Conservation (phyloP, 2,888 invertebrate genomes). For the Apomyelois bistriatella region DNA sequence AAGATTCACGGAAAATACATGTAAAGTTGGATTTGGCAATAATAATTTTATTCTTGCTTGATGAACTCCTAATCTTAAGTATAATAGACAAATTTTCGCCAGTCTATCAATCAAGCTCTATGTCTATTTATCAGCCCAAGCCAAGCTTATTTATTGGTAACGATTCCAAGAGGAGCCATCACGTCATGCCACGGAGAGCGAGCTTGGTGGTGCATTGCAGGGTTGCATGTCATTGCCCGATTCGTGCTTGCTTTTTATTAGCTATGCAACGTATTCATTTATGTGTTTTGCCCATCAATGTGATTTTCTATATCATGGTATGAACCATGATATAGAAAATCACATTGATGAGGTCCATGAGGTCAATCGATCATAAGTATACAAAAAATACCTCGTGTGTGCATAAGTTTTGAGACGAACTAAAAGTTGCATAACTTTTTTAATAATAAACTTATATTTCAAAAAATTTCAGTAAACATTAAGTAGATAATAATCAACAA, state of each 20-base stretch:
- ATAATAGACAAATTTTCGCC: not conserved
- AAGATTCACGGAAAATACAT: conserved; percentile 5
- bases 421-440: too few species aligned
- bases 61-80: not conserved
- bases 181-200: conserved; percentile 19
- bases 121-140: conserved; percentile 29
- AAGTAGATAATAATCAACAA: too few species aligned
- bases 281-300: not conserved
- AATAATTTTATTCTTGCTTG: not conserved
- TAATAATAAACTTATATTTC: too few species aligned
- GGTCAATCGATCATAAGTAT: too few species aligned
- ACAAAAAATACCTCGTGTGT: too few species aligned
- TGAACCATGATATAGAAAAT: too few species aligned
- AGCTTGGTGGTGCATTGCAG: conserved; percentile 20
- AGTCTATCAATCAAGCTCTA: not conserved
- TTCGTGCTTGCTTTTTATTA: conserved; percentile 25
- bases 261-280: not conserved
- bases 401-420: too few species aligned
- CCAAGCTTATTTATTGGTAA: conserved; percentile 27
- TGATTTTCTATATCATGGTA: too few species aligned
- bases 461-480: too few species aligned
- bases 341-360: too few species aligned
- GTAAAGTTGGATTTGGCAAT: conserved; percentile 3
- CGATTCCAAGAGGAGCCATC: conserved; percentile 14
- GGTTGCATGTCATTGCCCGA: conserved; percentile 40